Base-by-base conservation (phyloP, 1,140 invertebrate genomes). In the Diuraphis noxia region DNA sequence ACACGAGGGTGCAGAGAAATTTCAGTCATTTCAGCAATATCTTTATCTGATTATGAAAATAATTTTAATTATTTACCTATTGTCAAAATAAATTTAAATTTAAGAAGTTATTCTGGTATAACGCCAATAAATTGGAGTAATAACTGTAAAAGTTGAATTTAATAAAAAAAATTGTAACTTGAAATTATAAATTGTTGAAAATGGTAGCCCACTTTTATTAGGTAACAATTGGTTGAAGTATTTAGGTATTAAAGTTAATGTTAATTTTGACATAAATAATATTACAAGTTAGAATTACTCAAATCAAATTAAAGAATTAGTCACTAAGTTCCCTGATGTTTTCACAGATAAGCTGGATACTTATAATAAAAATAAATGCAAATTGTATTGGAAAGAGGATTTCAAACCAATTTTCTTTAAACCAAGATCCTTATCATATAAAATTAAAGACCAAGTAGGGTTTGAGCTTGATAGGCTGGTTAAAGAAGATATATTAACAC, bases 331-430 rank as follows among this genome's bases (percentile, higher is more conserved):
- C 52, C 79, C 81, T 40, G 82, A 92, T 25, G 52, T 92, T 84
- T 92, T 92, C 86, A 41, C 56, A 17, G 91, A 92, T 38, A 56
- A 85, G 25, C 10, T 86, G 13, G 91, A 49, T 46, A 84, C 79
- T 41, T 52, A 84, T 13, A 79, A 79, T 34, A 85, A 92, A 63
- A 52, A 56, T 63, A 72, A 63, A 40, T 49, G 81, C 63, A 49
- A 84, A 56, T 84, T 92, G 30, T 36, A n/a, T 56, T 63, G 87
- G 41, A 92, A 92, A 79, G 49, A 82, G 0, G 52, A 92, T 86
- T 92, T 86, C 34, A 93, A 93, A 92, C 93, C 93, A 40, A 92
- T 92, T 91, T 93, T 93, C 92, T 92, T 92, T 86, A n/a, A n/a
- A n/a, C n/a, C n/a, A n/a, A n/a, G n/a, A n/a, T n/a, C n/a, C n/a